Evolutionary conservation across 1,140 invertebrate species (phyloP).

Genomic region (Leptinotarsa lineolata): DNA sequence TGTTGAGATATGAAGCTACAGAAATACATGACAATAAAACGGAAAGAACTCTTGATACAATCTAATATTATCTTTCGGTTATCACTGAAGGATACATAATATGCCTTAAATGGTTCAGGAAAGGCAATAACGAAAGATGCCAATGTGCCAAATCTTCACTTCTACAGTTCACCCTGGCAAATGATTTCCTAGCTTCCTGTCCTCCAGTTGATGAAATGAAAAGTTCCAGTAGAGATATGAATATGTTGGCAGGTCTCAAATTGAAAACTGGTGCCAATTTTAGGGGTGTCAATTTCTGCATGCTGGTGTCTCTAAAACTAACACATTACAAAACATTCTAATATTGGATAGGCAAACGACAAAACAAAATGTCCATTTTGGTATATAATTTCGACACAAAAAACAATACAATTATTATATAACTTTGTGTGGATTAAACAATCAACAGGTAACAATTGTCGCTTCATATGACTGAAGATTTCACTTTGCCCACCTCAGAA

Average conservation of each 20-base stretch:
- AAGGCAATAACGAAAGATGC: constrained; percentile 62
- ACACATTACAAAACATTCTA: not conserved
- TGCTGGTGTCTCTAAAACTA: constrained; percentile 46
- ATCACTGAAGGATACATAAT: constrained; percentile 65
- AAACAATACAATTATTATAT: too few relatives aligned
- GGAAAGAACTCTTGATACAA: too few relatives aligned
- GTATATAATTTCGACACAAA: too few relatives aligned
- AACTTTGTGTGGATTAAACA: too few relatives aligned
- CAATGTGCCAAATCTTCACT: constrained; percentile 57
- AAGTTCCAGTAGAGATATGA: constrained; percentile 58
- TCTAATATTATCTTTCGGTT: too few relatives aligned
- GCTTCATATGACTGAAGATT: too few relatives aligned
- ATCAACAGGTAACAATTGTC: too few relatives aligned
- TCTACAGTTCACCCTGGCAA: constrained; percentile 54
- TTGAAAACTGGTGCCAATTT: constrained; percentile 52
- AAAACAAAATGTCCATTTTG: too few relatives aligned
- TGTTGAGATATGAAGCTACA: too few relatives aligned
- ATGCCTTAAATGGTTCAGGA: constrained; percentile 55
- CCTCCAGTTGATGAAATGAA: constrained; percentile 60
- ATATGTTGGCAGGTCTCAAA: constrained; percentile 47
- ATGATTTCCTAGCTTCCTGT: constrained; percentile 58
- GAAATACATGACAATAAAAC: too few relatives aligned
- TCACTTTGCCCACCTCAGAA: too few relatives aligned
- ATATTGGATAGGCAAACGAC: not conserved
- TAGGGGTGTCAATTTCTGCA: constrained; percentile 47